Conservation (phyloP, 2,888 invertebrate species). For the Idaea biselata region DNA sequence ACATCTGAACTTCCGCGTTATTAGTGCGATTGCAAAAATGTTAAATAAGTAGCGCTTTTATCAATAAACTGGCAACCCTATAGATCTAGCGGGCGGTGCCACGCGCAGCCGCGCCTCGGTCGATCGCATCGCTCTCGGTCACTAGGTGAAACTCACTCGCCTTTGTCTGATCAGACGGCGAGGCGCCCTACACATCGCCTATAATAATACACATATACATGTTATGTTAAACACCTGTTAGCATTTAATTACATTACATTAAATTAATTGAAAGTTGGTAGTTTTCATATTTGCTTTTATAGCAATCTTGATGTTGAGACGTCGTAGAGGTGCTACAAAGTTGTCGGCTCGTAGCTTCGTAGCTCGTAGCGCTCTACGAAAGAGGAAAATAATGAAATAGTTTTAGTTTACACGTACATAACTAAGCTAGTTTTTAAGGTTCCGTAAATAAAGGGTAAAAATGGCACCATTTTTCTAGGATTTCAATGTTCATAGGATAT, state of each 20-base stretch:
- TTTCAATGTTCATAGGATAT: too few species aligned
- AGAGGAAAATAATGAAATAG: neutral
- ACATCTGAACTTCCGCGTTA: too few species aligned
- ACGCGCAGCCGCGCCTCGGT: constrained; percentile 69
- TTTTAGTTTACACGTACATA: neutral
- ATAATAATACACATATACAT: constrained; percentile 28
- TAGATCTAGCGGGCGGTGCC: constrained; percentile 33
- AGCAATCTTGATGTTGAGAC: neutral
- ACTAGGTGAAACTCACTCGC: constrained; percentile 61
- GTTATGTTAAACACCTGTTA: constrained; percentile 65
- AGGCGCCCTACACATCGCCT: constrained; percentile 61
- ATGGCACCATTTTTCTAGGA: too few species aligned
- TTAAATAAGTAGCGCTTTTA: neutral
- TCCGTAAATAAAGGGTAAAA: too few species aligned
- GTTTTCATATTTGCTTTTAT: neutral
- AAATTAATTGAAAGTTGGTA: neutral
- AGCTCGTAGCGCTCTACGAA: neutral
- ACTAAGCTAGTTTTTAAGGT: too few species aligned
- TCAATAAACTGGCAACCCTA: neutral
- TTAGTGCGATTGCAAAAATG: too few species aligned
- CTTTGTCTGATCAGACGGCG: constrained; percentile 73
- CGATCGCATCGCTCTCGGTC: constrained; percentile 74
- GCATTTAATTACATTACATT: constrained; percentile 23
- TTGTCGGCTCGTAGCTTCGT: neutral
- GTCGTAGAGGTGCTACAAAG: neutral